Evolutionary conservation across 35 echinoderm and acorn worm genomes (phyloP), one percentile per base, ranked within the genome.

Genomic region (Patiria miniata): DNA sequence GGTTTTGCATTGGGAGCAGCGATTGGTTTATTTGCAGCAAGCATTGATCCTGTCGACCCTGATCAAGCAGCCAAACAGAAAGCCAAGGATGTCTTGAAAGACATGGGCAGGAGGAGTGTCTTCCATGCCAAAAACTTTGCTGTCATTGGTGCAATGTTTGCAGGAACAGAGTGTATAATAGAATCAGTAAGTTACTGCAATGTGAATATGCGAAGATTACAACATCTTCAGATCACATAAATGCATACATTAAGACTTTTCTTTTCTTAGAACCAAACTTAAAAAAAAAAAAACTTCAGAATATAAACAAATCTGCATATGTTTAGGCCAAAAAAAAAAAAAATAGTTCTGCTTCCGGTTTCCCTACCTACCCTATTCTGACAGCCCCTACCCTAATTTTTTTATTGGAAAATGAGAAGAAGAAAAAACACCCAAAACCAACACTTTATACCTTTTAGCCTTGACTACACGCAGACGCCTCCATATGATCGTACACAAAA

Each of bases 101-200:
- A 98, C 42, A 98, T 98, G 96, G 96, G 96, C 16, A 94, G 89
- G 86, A 89, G 87, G 54, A 93, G 92, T 77, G 88, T 94, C 7
- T 98, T 94, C 73, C 96, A 98, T 87, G 96, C 96, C 30, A 98
- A 94, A 40, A 98, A 98, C 55, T 98, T 98, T 92, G 96, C 96
- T 77, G 51, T 98, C 16, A 98, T 98, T 78, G 96, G 96, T 59
- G 96, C 96, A 37, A 89, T 94, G 92, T 98, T 98, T 98, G 92
- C 92, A 58, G 92, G 89, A 19, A 94, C 93, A 81, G 96, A 98
- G 47, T 98, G 96, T 69, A 28, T 89, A 30, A 85, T 98, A 79
- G 96, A 98, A 92, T 94, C 96, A 50, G 96, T 98, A 92, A 98
- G 89, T 90, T 26, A 12, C 16, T 77, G 10, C 6, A 47, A 12